Percentiles rank a stretch among this genome's conserved stretches.
phyloP scores from a whole-genome alignment of 2,888 invertebrate genomes.

The Buathra laborator region DNA sequence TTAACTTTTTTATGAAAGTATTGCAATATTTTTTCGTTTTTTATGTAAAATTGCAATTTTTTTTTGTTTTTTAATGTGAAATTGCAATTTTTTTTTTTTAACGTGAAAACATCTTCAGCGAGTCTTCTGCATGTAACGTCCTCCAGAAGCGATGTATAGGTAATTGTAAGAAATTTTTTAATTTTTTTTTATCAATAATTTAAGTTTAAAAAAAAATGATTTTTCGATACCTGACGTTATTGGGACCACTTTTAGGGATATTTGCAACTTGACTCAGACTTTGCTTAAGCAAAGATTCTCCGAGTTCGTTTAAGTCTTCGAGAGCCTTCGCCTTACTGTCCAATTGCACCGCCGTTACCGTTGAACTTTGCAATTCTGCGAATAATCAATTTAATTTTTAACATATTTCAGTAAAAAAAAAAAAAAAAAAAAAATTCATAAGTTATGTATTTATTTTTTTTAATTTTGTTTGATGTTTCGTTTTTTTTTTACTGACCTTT shows the following conservation, averaged over 20 bases:
- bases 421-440: not conserved
- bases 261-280: slow-evolving; percentile 85
- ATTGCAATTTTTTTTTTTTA: too few species aligned
- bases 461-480: too few species aligned
- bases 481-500: slow-evolving; percentile 53
- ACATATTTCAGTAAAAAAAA: not conserved
- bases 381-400: not conserved
- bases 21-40: too few species aligned
- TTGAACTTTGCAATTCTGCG: slow-evolving; percentile 67
- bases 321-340: slow-evolving; percentile 87
- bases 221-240: slow-evolving; percentile 82
- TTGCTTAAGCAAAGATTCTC: slow-evolving; percentile 92
- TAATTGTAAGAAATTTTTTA: not conserved
- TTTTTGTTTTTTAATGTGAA: too few species aligned
- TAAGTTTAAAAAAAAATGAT: not conserved
- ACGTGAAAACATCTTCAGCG: too few species aligned
- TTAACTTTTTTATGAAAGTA: too few species aligned
- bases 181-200: too few species aligned
- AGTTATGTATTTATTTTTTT: not conserved
- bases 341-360: slow-evolving; percentile 73
- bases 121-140: too few species aligned
- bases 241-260: slow-evolving; percentile 82
- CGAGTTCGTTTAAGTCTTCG: slow-evolving; percentile 92
- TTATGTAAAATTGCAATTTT: too few species aligned
- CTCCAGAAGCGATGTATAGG: too few species aligned